phyloP scores from a whole-genome alignment of 2,888 invertebrate species.

The Tetranychus truncatus region DNA sequence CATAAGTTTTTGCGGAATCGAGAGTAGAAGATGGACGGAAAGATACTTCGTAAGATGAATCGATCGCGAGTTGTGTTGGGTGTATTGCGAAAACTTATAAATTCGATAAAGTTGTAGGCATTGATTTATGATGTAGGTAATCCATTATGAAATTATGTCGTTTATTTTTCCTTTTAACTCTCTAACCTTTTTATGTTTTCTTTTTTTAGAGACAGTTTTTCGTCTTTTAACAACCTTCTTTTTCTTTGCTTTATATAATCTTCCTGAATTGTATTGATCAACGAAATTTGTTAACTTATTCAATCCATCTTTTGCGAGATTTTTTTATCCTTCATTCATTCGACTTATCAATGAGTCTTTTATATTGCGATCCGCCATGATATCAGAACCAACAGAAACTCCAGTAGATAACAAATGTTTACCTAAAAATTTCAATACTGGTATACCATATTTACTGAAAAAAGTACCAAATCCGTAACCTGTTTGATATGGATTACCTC shows the following conservation, averaged over 20 bases:
- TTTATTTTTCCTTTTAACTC: background rate
- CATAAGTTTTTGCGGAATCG: background rate
- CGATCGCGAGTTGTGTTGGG: background rate
- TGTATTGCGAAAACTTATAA: background rate
- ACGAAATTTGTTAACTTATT: background rate
- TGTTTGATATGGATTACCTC: background rate
- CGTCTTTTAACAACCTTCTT: background rate
- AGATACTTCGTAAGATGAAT: background rate
- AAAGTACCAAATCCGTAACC: background rate
- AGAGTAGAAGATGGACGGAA: background rate
- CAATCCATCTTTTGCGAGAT: background rate
- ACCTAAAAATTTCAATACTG: background rate
- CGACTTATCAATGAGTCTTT: background rate
- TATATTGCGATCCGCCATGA: background rate
- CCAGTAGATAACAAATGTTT: background rate
- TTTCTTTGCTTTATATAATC: background rate
- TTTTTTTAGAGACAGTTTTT: background rate
- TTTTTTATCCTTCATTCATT: background rate
- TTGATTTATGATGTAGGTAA: background rate
- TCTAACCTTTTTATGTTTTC: background rate
- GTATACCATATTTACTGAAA: background rate
- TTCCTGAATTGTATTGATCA: background rate
- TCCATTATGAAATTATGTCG: constrained; percentile 1
- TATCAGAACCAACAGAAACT: background rate
- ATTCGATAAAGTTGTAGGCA: background rate